These are phyloP conservation scores for Rhimphoctona megacephalus DNA, from an alignment of 2,888 invertebrate species.

Conservation along the genomic window DNA sequence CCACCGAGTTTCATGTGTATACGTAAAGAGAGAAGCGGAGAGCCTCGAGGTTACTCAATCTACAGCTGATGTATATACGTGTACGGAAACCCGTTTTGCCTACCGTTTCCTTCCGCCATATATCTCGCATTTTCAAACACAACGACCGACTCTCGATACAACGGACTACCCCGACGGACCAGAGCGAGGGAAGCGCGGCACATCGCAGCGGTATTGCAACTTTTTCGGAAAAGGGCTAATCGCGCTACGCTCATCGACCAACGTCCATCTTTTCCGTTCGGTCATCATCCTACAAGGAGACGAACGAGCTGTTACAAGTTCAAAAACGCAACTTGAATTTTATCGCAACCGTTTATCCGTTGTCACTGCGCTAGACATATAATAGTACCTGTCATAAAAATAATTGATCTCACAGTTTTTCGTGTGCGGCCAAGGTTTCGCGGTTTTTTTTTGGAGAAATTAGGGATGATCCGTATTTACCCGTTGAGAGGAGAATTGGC, in stretches of 20 bases:
- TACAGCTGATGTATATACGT: constrained; percentile 25
- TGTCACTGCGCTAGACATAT: too few species aligned
- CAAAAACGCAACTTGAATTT: too few species aligned
- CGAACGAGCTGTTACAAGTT: too few species aligned
- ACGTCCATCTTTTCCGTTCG: background rate
- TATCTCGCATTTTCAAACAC: constrained; percentile 48
- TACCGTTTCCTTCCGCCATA: constrained; percentile 46
- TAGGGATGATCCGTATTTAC: background rate
- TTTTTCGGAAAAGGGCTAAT: background rate
- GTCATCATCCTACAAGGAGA: too few species aligned
- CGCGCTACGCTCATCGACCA: background rate
- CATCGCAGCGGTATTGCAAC: too few species aligned
- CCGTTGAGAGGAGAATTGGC: background rate
- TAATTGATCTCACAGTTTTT: too few species aligned
- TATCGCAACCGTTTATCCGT: too few species aligned
- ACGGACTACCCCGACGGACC: background rate
- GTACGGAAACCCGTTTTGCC: constrained; percentile 32
- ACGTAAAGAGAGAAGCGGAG: constrained; percentile 2
- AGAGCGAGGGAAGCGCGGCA: too few species aligned
- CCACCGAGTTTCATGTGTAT: background rate
- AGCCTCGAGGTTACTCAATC: constrained; percentile 46
- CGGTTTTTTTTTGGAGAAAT: background rate
- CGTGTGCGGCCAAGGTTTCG: background rate
- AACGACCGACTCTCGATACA: background rate
- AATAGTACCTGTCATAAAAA: too few species aligned